Evolutionary conservation across 2,113 vertebrate genomes (phyloP).

Genomic region (Australoheros scitulus): DNA sequence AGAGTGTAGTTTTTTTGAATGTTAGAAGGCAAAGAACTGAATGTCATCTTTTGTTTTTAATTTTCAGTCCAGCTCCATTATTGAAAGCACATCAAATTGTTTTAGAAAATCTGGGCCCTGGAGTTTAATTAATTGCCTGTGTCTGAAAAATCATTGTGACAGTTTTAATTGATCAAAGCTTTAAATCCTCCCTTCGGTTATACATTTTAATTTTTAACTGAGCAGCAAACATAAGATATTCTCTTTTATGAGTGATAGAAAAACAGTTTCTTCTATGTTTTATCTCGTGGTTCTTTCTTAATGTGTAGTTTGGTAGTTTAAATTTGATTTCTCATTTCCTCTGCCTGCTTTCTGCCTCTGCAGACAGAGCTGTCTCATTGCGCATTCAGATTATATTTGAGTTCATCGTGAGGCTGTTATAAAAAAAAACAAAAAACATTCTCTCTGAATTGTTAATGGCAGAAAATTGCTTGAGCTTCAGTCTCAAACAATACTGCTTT

Average conservation of each 20-base stretch:
- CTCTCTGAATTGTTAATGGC: constrained; percentile 25
- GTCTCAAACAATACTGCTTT: constrained; percentile 9
- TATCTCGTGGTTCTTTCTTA: background rate
- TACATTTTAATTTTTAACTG: background rate
- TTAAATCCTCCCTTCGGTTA: background rate
- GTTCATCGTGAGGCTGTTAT: background rate
- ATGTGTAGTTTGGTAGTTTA: background rate
- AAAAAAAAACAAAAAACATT: background rate
- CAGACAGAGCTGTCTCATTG: background rate
- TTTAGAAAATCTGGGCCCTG: background rate
- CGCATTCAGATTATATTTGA: background rate
- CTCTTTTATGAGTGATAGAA: background rate
- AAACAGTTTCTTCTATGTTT: background rate
- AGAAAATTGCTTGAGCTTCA: constrained; percentile 17
- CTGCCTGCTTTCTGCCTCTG: background rate
- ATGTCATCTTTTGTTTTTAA: background rate
- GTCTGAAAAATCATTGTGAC: background rate
- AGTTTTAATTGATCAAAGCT: constrained; percentile 11
- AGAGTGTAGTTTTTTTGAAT: background rate
- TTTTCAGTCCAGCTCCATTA: background rate
- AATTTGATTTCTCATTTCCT: background rate
- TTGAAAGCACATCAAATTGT: background rate
- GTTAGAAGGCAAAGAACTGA: background rate
- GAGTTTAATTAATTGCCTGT: background rate
- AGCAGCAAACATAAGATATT: background rate